phyloP scores from a whole-genome alignment of 2,113 vertebrate species.

The Caranx ignobilis region DNA sequence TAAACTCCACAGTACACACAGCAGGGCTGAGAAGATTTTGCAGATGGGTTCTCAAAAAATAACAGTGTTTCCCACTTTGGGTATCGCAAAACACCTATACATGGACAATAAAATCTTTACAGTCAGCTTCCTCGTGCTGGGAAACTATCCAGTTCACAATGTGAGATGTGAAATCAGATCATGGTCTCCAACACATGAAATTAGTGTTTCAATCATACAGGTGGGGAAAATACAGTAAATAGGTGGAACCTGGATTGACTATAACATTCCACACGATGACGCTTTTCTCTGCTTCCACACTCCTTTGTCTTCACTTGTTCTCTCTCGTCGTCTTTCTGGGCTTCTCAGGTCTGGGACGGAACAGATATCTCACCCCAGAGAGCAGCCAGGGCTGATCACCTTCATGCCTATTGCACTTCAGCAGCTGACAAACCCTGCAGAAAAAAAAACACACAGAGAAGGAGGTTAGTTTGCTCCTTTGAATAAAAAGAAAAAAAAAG shows the following conservation, averaged over 20 bases:
- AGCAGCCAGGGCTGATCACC: conserved; percentile 67
- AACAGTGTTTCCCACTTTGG: background rate
- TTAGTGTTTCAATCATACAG: conserved; percentile 38
- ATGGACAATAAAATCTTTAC: conserved; percentile 31
- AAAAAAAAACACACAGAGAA: conserved; percentile 32
- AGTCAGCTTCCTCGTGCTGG: conserved; percentile 31
- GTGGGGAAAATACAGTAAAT: conserved; percentile 14
- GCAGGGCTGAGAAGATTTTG: conserved; percentile 2
- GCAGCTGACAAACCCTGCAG: conserved; percentile 73
- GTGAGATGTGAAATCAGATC: conserved; percentile 4
- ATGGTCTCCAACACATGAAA: conserved; percentile 36
- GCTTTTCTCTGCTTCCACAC: conserved; percentile 12
- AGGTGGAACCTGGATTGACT: conserved; percentile 12
- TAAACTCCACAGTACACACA: conserved; percentile 33
- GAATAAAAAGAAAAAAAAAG: background rate
- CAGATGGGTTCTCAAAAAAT: conserved; percentile 18
- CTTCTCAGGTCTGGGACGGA: conserved; percentile 66
- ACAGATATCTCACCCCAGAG: conserved; percentile 73
- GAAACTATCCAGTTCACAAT: conserved; percentile 9
- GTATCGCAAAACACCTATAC: background rate
- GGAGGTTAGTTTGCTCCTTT: conserved; percentile 7
- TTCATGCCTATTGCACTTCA: conserved; percentile 69
- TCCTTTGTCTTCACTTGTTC: conserved; percentile 31
- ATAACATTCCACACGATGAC: conserved; percentile 35
- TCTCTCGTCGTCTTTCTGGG: conserved; percentile 17